A percentile compares a stretch with the other conserved stretches of the same genome.
These are phyloP conservation scores for Spinus olivaceus DNA, from an alignment of 2,797 vertebrate genomes.

Conservation along the genomic window DNA sequence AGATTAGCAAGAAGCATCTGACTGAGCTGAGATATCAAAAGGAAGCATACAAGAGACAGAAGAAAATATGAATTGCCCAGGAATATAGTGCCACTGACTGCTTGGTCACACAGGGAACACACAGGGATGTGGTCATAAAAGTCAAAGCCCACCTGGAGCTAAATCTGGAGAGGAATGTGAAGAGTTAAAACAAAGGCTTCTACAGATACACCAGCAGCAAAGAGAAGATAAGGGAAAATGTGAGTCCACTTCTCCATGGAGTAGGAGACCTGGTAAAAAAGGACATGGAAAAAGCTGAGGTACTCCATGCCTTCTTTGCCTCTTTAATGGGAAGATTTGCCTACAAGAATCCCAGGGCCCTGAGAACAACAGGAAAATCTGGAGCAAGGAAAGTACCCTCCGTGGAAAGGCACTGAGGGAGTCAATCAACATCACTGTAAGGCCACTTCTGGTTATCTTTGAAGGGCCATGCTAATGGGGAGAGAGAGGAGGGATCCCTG, in stretches of 20 bases:
- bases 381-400: background rate
- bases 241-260: background rate
- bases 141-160: background rate
- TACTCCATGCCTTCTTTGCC: background rate
- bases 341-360: background rate
- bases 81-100: background rate
- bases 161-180: background rate
- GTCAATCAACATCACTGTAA: background rate
- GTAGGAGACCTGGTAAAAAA: background rate
- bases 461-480: background rate
- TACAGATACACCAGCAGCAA: background rate
- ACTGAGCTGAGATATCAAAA: background rate
- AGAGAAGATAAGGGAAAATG: background rate
- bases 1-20: background rate
- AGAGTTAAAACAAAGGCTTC: background rate
- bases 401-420: background rate
- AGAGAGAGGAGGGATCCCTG: background rate
- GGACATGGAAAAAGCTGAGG: background rate
- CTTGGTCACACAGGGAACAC: background rate
- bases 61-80: background rate
- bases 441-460: background rate
- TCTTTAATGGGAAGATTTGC: background rate
- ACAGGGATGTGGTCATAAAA: background rate
- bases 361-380: background rate
- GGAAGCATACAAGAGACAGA: background rate